Evolutionary conservation across 2,113 vertebrate species (phyloP).

Genomic region (Calyptommatus sinebrachiatus): DNA sequence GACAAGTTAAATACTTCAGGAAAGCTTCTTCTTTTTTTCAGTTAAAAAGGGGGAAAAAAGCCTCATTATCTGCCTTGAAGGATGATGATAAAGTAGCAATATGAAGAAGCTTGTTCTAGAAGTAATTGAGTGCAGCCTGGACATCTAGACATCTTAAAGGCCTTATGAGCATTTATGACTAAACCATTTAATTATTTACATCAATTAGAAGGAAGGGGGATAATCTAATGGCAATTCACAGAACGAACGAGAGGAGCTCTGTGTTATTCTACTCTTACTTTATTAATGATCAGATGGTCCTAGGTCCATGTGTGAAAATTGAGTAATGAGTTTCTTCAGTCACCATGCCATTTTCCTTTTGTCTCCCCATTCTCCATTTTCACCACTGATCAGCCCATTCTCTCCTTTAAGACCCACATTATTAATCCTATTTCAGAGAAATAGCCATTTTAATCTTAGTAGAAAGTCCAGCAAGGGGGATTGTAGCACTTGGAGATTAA

Average conservation of each 20-base stretch:
- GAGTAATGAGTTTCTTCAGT: too few relatives aligned
- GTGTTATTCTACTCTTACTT: neutral
- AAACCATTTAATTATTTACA: conserved; percentile 39
- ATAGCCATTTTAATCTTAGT: too few relatives aligned
- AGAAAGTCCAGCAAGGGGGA: too few relatives aligned
- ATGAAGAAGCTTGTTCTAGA: neutral
- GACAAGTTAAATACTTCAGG: conserved; percentile 39
- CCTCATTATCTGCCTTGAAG: conserved; percentile 34
- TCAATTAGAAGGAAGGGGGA: conserved; percentile 21
- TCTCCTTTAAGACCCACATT: too few relatives aligned
- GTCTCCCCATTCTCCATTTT: too few relatives aligned
- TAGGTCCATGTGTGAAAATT: too few relatives aligned
- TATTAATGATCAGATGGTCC: too few relatives aligned
- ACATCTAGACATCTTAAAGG: conserved; percentile 9
- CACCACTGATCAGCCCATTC: too few relatives aligned
- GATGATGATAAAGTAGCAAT: conserved; percentile 24
- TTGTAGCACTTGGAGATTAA: too few relatives aligned
- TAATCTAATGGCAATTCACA: conserved; percentile 38
- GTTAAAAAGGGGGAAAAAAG: conserved; percentile 3
- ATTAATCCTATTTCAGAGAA: too few relatives aligned
- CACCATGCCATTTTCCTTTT: too few relatives aligned
- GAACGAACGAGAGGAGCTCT: conserved; percentile 13
- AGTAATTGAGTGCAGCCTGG: conserved; percentile 29
- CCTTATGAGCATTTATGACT: conserved; percentile 35
- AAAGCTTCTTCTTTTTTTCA: neutral